Evolutionary conservation across 1,140 invertebrate species (phyloP).

Genomic region (Paraescarpia echinospica): DNA sequence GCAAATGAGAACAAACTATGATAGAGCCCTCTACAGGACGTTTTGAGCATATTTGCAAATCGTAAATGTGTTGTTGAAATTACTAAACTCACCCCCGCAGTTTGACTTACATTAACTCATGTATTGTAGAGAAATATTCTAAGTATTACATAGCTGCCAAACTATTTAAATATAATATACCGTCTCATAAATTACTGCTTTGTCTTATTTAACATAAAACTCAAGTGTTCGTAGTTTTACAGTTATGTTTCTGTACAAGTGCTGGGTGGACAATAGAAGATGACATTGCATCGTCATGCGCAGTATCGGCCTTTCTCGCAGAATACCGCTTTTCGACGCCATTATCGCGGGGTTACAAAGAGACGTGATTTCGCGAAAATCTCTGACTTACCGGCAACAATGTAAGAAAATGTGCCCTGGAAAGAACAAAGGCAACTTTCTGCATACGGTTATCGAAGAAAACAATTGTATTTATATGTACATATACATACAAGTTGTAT

Average conservation of each 20-base stretch:
- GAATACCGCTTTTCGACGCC: constrained; percentile 51
- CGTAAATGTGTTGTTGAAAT: neutral
- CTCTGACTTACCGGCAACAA: constrained; percentile 37
- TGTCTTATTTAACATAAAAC: neutral
- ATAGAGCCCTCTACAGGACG: neutral
- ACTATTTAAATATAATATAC: neutral
- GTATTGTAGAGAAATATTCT: neutral
- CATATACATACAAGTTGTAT: neutral
- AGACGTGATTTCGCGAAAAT: constrained; percentile 51
- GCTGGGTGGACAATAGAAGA: neutral
- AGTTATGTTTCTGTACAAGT: neutral
- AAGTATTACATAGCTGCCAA: neutral
- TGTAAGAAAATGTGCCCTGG: neutral
- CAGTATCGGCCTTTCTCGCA: constrained; percentile 49
- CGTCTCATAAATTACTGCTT: neutral
- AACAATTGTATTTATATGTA: neutral
- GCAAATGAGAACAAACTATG: neutral
- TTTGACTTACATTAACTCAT: neutral
- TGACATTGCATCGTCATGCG: constrained; percentile 9
- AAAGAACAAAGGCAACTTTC: neutral
- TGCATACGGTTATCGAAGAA: neutral
- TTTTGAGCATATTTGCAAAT: neutral
- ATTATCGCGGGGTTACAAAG: constrained; percentile 49
- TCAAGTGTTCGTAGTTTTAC: neutral
- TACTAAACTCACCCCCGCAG: neutral